Conservation (phyloP, 2,797 vertebrate species). For the Takifugu rubripes region DNA sequence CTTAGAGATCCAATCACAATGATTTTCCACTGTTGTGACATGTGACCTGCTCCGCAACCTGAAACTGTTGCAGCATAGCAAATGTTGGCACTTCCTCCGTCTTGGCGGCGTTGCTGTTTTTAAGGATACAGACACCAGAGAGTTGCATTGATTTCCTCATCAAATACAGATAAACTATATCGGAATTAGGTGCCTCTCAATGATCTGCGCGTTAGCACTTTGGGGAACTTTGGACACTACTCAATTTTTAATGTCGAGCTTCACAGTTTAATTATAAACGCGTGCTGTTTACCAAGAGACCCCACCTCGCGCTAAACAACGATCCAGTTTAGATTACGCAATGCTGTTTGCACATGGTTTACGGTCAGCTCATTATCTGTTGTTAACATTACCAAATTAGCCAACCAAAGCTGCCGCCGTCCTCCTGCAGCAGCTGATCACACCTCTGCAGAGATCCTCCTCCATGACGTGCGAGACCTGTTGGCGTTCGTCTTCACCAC, state of each 20-base stretch:
- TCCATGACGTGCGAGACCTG: background rate
- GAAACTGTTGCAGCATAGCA: conserved; percentile 71
- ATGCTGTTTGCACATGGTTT: background rate
- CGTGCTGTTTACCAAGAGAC: background rate
- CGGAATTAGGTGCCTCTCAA: too few species aligned
- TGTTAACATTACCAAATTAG: background rate
- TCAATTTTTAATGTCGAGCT: too few species aligned
- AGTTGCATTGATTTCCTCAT: background rate
- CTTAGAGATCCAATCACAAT: conserved; percentile 76
- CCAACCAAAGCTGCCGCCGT: background rate
- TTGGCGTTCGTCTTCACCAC: background rate
- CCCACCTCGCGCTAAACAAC: too few species aligned
- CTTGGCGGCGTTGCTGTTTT: conserved; percentile 39
- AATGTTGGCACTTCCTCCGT: conserved; percentile 71
- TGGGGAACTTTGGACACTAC: too few species aligned
- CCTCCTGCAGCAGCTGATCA: background rate
- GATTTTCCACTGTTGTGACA: conserved; percentile 83
- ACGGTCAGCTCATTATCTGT: background rate
- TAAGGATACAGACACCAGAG: conserved; percentile 25
- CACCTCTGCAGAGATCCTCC: background rate
- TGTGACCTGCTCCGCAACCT: conserved; percentile 74
- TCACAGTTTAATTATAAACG: background rate
- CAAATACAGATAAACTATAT: too few species aligned
- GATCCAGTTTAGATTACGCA: background rate
- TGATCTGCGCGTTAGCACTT: too few species aligned